Conservation (phyloP, 2,797 vertebrate species). For the Gorsachius magnificus region DNA sequence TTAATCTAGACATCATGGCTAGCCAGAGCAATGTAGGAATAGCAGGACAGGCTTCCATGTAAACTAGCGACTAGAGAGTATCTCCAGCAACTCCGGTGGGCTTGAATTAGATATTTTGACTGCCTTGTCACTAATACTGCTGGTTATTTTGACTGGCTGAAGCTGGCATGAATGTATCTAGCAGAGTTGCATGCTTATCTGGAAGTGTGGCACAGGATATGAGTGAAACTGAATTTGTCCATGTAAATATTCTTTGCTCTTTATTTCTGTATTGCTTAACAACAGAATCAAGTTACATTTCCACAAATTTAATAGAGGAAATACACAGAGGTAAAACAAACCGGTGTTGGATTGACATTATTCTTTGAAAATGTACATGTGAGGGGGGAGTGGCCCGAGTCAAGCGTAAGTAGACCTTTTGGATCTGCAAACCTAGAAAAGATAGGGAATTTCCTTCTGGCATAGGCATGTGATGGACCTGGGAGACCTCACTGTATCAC, state of each 20-base stretch:
- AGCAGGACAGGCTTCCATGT: not conserved
- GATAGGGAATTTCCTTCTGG: not conserved
- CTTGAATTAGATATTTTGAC: not conserved
- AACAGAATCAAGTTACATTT: not conserved
- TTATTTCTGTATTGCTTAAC: not conserved
- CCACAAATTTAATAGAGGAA: not conserved
- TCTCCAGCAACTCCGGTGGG: not conserved
- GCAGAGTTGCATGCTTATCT: not conserved
- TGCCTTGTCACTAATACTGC: not conserved
- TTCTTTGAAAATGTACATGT: not conserved
- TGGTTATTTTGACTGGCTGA: not conserved
- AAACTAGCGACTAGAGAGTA: not conserved
- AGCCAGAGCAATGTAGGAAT: not conserved
- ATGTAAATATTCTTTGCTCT: not conserved
- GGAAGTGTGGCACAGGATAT: not conserved
- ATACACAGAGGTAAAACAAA: not conserved
- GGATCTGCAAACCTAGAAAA: not conserved
- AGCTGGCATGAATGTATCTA: not conserved
- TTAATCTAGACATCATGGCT: not conserved
- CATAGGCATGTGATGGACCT: not conserved
- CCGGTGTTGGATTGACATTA: not conserved
- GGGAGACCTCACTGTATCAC: not conserved
- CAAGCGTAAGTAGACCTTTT: not conserved
- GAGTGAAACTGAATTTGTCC: not conserved
- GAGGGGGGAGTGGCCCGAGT: fast-evolving